Percentiles rank a stretch among this genome's conserved stretches.
Conservation (phyloP, 1,140 invertebrate species). For the Apolygus lucorum region DNA sequence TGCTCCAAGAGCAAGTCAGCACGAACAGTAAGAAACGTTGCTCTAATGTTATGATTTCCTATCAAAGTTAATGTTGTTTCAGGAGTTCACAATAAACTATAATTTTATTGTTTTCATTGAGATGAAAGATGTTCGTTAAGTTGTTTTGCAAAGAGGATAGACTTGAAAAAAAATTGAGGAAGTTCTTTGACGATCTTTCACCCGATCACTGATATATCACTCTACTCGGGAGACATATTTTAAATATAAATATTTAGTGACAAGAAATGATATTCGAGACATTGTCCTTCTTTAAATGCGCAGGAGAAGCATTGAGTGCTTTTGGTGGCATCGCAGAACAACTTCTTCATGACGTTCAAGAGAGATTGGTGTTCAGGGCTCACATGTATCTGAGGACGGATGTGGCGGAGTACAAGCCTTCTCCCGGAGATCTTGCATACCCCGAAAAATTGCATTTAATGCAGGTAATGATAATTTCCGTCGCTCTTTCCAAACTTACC, state of each 20-base stretch:
- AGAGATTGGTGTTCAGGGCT: slow-evolving; percentile 89
- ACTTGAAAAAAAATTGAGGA: too few relatives aligned
- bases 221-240: too few relatives aligned
- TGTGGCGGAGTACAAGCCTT: slow-evolving; percentile 79
- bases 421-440: slow-evolving; percentile 91
- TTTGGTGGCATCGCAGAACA: slow-evolving; percentile 79
- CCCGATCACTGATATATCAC: too few relatives aligned
- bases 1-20: slow-evolving; percentile 87
- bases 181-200: too few relatives aligned
- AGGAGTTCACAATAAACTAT: too few relatives aligned
- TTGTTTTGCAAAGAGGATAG: too few relatives aligned
- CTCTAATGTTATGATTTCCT: background rate
- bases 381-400: slow-evolving; percentile 90
- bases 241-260: too few relatives aligned
- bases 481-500: too few relatives aligned
- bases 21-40: slow-evolving; percentile 58
- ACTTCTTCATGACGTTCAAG: slow-evolving; percentile 91
- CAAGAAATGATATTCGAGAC: background rate
- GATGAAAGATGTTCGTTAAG: too few relatives aligned
- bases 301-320: slow-evolving; percentile 57
- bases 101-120: too few relatives aligned
- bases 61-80: too few relatives aligned
- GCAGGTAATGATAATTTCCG: slow-evolving; percentile 55
- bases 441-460: slow-evolving; percentile 97
- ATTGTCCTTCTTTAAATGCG: background rate